Evolutionary conservation across 2,113 vertebrate species (phyloP), one percentile per base, ranked within the genome.

Genomic region (Pteruthius melanotis): DNA sequence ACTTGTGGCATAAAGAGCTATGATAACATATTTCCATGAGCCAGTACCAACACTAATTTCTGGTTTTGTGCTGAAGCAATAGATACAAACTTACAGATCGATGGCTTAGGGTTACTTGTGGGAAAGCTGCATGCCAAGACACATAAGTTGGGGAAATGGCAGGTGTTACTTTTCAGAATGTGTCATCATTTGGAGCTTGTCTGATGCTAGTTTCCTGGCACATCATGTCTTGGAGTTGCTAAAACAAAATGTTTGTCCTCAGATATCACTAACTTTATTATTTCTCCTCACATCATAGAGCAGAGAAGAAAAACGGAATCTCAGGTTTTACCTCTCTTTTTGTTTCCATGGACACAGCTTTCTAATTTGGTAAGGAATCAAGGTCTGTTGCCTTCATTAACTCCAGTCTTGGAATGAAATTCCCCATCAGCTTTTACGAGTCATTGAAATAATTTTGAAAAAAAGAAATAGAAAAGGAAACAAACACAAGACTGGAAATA

Each of bases 321-420:
- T 96, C 92, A 96, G 89, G 83, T 93, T 97, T 97, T 94, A 83
- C 95, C 95, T 97, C 95, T 93, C 74, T 80, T 95, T 97, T 97
- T 96, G 98, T 98, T 98, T 98, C 98, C 98, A 98, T 98, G 97
- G 98, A 96, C 97, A 98, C 98, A 70, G 83, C 78, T 97, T 97
- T 96, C 97, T 96, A 97, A 98, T 96, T 98, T 93, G 97, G 94
- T 91, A 90, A 90, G 90, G 89, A 96, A 97, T 94, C 81, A 96
- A 95, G 95, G 96, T 96, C 97, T 97, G 92, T 94, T 97, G 96
- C 78, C 95, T 96, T 97, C 97, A 94, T 97, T 96, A 97, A 97
- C 91, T 97, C 92, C 79, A 31, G 93, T 97, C 96, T 97, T 96
- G 94, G 94, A 97, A 92, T 3, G 18, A 92, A 96, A 84, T 94